phyloP scores from a whole-genome alignment of 1,140 invertebrate species.

The Formica exsecta region DNA sequence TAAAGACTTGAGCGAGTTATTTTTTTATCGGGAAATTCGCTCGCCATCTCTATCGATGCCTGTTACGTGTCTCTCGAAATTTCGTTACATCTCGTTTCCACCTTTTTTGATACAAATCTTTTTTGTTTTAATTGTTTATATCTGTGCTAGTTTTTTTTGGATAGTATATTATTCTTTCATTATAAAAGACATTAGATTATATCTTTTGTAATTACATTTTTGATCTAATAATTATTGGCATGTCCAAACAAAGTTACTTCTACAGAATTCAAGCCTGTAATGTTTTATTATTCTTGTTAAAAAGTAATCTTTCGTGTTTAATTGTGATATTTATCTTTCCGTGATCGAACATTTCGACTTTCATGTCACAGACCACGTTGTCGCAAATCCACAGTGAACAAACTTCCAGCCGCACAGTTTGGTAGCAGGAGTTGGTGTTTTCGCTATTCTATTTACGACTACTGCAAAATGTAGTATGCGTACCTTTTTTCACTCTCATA shows the following conservation, averaged over 20 bases:
- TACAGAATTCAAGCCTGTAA: too few species aligned
- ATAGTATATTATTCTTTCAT: neutral
- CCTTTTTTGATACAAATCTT: neutral
- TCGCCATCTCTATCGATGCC: neutral
- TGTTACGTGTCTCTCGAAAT: neutral
- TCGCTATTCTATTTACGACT: neutral
- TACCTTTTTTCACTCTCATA: neutral
- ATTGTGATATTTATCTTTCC: neutral
- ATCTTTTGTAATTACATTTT: neutral
- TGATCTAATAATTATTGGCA: neutral
- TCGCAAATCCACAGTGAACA: slow-evolving; percentile 5
- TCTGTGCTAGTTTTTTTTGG: neutral
- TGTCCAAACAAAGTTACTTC: neutral
- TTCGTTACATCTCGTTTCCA: neutral
- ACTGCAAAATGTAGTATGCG: neutral
- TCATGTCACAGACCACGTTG: neutral
- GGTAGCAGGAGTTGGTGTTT: neutral
- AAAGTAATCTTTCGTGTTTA: neutral
- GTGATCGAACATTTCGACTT: neutral
- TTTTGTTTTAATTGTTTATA: neutral
- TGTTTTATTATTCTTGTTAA: neutral
- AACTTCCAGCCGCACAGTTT: neutral
- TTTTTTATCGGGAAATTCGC: slow-evolving; percentile 8
- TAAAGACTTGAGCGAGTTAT: neutral
- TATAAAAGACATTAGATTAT: neutral